Conservation (phyloP, 2,888 invertebrate genomes). For the Drosophila monieri region DNA sequence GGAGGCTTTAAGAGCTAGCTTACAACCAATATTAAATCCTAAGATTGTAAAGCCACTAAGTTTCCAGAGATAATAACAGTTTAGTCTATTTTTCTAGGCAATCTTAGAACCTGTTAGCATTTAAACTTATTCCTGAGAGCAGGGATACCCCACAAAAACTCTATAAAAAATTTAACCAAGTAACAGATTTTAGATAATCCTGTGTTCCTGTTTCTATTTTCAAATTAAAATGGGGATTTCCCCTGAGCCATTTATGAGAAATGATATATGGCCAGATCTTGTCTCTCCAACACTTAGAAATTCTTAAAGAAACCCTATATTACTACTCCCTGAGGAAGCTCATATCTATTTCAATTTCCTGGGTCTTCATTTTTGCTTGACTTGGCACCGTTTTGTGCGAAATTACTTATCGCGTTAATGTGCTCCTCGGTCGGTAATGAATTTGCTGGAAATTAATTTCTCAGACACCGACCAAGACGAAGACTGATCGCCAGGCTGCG, state of each 20-base stretch:
- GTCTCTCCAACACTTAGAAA: not conserved
- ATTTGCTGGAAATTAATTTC: slow-evolving; percentile 74
- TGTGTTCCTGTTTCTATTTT: not conserved
- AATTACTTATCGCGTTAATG: slow-evolving; percentile 69
- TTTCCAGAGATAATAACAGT: not conserved
- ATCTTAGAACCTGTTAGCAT: too few species aligned
- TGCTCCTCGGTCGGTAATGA: slow-evolving; percentile 67
- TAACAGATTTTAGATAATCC: too few species aligned
- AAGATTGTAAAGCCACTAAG: not conserved
- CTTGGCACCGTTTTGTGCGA: slow-evolving; percentile 66
- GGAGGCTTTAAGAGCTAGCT: not conserved
- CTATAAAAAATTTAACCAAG: too few species aligned
- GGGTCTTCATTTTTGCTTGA: slow-evolving; percentile 55
- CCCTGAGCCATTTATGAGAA: not conserved
- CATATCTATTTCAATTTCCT: slow-evolving; percentile 72
- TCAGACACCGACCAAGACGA: slow-evolving; percentile 16
- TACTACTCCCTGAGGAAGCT: slow-evolving; percentile 13
- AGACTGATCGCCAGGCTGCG: slow-evolving; percentile 48
- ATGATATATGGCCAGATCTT: not conserved
- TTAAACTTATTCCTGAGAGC: too few species aligned
- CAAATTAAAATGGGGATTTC: not conserved
- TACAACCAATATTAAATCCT: not conserved
- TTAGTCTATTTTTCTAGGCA: not conserved
- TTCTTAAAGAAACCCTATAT: not conserved
- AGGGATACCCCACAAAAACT: too few species aligned